A percentile compares a stretch with the other conserved stretches of the same genome.
phyloP scores from a whole-genome alignment of 2,888 invertebrate genomes.

The Zaprionus obscuricornis region DNA sequence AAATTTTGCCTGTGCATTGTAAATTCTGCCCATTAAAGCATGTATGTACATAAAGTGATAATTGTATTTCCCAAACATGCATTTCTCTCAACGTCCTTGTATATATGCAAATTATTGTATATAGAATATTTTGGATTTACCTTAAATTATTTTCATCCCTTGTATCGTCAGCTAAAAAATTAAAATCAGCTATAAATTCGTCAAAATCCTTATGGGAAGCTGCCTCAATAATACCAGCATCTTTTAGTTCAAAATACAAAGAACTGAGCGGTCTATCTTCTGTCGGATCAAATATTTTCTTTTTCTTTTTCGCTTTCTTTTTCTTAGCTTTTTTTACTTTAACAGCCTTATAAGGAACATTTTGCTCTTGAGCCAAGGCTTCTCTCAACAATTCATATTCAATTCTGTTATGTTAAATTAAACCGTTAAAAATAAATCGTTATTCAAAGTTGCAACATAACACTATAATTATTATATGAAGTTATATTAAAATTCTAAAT shows the following conservation, averaged over 20 bases:
- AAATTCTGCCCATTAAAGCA: too few species aligned
- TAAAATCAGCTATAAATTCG: constrained; percentile 88
- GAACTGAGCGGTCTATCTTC: constrained; percentile 86
- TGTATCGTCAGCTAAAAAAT: constrained; percentile 84
- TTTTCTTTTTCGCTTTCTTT: constrained; percentile 81
- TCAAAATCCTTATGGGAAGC: constrained; percentile 85
- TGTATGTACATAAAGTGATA: too few species aligned
- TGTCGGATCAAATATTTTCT: constrained; percentile 85
- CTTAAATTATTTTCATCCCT: constrained; percentile 68
- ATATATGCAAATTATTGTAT: too few species aligned
- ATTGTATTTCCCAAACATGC: too few species aligned
- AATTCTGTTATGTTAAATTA: constrained; percentile 51
- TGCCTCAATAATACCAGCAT: constrained; percentile 85
- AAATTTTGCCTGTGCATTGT: too few species aligned
- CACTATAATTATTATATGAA: neutral
- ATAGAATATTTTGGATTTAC: too few species aligned
- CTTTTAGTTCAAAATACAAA: constrained; percentile 87
- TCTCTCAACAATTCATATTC: constrained; percentile 82
- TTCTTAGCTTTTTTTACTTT: constrained; percentile 61
- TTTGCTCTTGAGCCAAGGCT: constrained; percentile 82
- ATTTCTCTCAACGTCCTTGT: too few species aligned
- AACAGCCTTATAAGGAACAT: constrained; percentile 70
- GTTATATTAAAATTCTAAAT: neutral
- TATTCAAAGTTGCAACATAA: neutral
- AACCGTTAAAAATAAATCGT: neutral